phyloP scores from a whole-genome alignment of 2,113 vertebrate species.

The Mastomys coucha region DNA sequence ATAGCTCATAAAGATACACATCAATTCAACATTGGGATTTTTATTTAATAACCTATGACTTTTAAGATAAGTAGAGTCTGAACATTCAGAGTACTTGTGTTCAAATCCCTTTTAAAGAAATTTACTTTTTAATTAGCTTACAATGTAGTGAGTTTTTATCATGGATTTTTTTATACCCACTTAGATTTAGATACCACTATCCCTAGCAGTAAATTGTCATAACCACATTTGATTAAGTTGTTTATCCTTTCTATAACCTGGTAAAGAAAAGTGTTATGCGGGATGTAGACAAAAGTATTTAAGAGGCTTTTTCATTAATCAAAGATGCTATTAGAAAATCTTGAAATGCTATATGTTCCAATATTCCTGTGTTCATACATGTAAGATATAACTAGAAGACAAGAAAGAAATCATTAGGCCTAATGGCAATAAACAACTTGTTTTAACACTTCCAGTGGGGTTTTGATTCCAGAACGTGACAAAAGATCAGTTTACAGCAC shows the following conservation, averaged over 20 bases:
- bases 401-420: fast-evolving
- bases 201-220: not conserved
- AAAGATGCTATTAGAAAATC: not conserved
- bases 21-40: not conserved
- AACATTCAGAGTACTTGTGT: not conserved
- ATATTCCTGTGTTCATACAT: not conserved
- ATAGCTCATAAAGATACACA: not conserved
- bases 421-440: not conserved
- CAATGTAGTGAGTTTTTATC: too few relatives aligned
- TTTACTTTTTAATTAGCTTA: not conserved
- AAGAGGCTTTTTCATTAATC: not conserved
- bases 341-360: not conserved
- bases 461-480: not conserved
- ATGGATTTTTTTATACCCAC: not conserved
- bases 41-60: not conserved
- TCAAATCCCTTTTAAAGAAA: not conserved
- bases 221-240: not conserved
- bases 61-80: too few relatives aligned
- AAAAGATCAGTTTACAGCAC: not conserved
- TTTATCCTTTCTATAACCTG: not conserved
- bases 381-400: not conserved
- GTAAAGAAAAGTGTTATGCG: not conserved
- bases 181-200: not conserved
- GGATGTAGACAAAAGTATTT: not conserved
- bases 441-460: not conserved